A percentile compares a stretch with the other conserved stretches of the same genome.
phyloP scores from a whole-genome alignment of 1,140 invertebrate genomes.

The Kradibia gibbosae region DNA sequence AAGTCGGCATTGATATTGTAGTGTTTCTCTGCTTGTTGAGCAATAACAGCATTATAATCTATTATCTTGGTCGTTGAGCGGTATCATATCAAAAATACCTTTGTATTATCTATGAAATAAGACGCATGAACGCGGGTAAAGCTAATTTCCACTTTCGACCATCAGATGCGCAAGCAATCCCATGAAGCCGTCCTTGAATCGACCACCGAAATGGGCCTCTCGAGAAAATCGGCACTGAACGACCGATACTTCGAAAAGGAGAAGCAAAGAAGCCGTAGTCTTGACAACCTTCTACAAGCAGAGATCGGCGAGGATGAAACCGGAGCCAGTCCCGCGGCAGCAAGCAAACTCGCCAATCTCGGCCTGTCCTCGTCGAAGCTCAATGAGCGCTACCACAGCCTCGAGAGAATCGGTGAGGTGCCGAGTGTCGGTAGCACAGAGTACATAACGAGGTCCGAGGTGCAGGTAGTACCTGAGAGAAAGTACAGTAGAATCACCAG shows the following conservation, averaged over 20 bases:
- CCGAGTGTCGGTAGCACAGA: constrained; percentile 71
- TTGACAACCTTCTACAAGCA: constrained; percentile 84
- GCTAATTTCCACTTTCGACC: not conserved
- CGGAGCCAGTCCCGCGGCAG: constrained; percentile 53
- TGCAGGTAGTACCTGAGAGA: constrained; percentile 69
- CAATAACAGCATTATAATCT: too few relatives aligned
- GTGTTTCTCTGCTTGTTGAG: too few relatives aligned
- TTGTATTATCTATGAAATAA: not conserved
- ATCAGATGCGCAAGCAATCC: constrained; percentile 78
- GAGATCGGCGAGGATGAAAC: constrained; percentile 63
- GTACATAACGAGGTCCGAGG: constrained; percentile 75
- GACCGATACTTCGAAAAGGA: constrained; percentile 90
- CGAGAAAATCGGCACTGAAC: constrained; percentile 88
- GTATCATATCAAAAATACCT: not conserved
- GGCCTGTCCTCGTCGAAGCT: constrained; percentile 86
- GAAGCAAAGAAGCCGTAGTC: constrained; percentile 84
- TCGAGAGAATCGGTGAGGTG: constrained; percentile 79
- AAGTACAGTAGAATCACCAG: constrained; percentile 71
- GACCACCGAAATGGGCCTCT: constrained; percentile 76
- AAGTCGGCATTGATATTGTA: too few relatives aligned
- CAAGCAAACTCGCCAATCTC: constrained; percentile 77
- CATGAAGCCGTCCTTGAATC: constrained; percentile 76
- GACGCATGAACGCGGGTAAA: not conserved
- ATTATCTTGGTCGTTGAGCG: not conserved
- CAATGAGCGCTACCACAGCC: constrained; percentile 89